Percentiles rank a stretch among this genome's conserved stretches.
Evolutionary conservation across 1,140 invertebrate species (phyloP).

Genomic region (Calephelis nemesis): DNA sequence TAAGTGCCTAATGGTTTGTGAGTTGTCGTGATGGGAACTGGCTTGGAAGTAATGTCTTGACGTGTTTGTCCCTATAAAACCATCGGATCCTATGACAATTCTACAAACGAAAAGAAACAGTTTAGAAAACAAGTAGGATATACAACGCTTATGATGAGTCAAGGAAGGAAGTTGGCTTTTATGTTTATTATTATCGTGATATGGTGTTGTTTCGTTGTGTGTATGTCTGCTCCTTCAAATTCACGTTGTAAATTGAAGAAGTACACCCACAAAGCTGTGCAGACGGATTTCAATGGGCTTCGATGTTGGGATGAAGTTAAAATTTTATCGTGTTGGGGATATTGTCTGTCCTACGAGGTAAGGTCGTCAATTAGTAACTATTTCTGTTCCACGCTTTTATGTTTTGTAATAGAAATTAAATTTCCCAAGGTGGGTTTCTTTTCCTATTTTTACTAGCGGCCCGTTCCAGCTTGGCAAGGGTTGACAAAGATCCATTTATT

Average conservation of each 20-base stretch:
- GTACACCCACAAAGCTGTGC: constrained; percentile 66
- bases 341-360: constrained; percentile 89
- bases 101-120: constrained; percentile 35
- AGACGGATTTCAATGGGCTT: constrained; percentile 82
- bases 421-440: too few species aligned
- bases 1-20: constrained; percentile 55
- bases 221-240: constrained; percentile 34
- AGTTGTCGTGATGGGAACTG: constrained; percentile 50
- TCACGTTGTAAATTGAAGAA: constrained; percentile 51
- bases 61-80: constrained; percentile 61
- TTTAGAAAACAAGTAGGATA: constrained; percentile 21
- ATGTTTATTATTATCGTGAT: constrained; percentile 33
- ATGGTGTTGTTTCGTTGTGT: constrained; percentile 39
- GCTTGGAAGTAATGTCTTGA: constrained; percentile 59
- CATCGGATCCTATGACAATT: constrained; percentile 26
- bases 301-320: constrained; percentile 86
- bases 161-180: constrained; percentile 21
- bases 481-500: too few species aligned
- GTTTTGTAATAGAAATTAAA: too few species aligned
- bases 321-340: constrained; percentile 89
- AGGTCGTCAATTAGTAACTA: background rate
- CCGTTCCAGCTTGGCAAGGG: too few species aligned
- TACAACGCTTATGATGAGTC: constrained; percentile 20
- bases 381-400: too few species aligned
- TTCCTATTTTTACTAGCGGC: too few species aligned